Conservation (phyloP, 2,113 vertebrate genomes). For the Periophthalmus modestus region DNA sequence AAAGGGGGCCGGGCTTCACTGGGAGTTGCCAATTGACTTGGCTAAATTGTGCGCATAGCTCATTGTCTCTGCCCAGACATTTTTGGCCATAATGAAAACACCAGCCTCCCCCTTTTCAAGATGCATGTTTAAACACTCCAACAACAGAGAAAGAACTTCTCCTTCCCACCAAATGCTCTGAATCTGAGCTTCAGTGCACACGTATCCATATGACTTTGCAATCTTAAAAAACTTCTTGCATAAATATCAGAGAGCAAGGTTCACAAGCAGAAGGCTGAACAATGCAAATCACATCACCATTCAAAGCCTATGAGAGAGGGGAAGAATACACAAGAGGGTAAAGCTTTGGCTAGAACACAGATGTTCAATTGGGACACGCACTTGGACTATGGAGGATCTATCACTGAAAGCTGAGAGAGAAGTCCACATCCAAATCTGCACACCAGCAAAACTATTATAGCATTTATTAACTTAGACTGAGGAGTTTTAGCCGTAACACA, state of each 20-base stretch:
- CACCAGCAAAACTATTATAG: background rate
- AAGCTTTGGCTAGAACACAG: slow-evolving; percentile 54
- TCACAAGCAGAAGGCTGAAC: slow-evolving; percentile 51
- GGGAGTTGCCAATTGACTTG: slow-evolving; percentile 67
- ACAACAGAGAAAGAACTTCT: slow-evolving; percentile 42
- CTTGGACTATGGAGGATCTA: slow-evolving; percentile 23
- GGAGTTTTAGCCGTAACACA: background rate
- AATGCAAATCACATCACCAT: slow-evolving; percentile 59
- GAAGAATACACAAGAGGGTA: slow-evolving; percentile 44
- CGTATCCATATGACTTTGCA: background rate
- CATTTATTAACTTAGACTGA: background rate
- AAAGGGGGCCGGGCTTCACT: slow-evolving; percentile 61
- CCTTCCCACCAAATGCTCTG: slow-evolving; percentile 26
- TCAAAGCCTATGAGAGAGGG: slow-evolving; percentile 37
- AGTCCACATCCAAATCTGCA: background rate
- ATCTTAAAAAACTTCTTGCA: slow-evolving; percentile 24
- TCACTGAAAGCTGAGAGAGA: background rate
- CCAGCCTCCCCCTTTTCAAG: slow-evolving; percentile 30
- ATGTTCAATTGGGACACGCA: slow-evolving; percentile 52
- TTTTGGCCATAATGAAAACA: slow-evolving; percentile 17
- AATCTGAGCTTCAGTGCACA: background rate
- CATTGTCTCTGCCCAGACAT: slow-evolving; percentile 66
- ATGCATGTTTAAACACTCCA: slow-evolving; percentile 59
- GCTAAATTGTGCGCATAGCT: slow-evolving; percentile 65
- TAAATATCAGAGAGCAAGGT: slow-evolving; percentile 54